Evolutionary conservation across 2,888 invertebrate genomes (phyloP).

Genomic region (Eristalis tenax): DNA sequence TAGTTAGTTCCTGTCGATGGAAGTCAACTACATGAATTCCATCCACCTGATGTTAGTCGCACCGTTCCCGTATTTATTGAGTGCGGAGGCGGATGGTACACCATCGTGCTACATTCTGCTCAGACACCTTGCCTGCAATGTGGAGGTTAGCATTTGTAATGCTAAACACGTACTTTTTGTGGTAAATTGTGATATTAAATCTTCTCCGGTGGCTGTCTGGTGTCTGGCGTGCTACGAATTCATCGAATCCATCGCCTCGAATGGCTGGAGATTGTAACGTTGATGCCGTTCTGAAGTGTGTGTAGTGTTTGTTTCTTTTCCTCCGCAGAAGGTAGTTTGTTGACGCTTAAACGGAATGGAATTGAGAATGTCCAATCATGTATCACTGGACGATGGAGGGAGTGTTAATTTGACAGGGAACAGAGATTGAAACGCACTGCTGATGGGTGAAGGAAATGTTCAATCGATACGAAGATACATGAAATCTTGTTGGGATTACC

Average conservation of each 20-base stretch:
- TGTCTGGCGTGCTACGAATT: slow-evolving; percentile 17
- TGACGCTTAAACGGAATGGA: not conserved
- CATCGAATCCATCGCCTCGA: not conserved
- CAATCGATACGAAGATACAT: not conserved
- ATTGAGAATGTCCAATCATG: not conserved
- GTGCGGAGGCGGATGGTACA: not conserved
- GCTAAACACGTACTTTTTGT: slow-evolving; percentile 69
- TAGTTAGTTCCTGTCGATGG: slow-evolving; percentile 64
- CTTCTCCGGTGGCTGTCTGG: slow-evolving; percentile 36
- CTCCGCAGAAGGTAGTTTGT: not conserved
- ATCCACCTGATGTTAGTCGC: slow-evolving; percentile 53
- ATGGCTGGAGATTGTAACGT: not conserved
- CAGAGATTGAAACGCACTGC: not conserved
- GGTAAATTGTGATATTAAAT: slow-evolving; percentile 70
- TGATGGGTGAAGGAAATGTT: not conserved
- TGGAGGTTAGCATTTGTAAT: slow-evolving; percentile 58
- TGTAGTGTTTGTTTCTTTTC: not conserved
- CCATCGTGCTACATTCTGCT: slow-evolving; percentile 45
- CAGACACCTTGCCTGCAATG: slow-evolving; percentile 18
- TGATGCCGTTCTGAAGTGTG: not conserved
- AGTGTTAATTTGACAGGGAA: not conserved
- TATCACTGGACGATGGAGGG: not conserved
- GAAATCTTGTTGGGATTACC: not conserved
- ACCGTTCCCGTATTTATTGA: not conserved
- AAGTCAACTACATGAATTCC: slow-evolving; percentile 41